Evolutionary conservation across 2,888 invertebrate genomes (phyloP), one percentile per base, ranked within the genome.

Genomic region (Drosophila dives): DNA sequence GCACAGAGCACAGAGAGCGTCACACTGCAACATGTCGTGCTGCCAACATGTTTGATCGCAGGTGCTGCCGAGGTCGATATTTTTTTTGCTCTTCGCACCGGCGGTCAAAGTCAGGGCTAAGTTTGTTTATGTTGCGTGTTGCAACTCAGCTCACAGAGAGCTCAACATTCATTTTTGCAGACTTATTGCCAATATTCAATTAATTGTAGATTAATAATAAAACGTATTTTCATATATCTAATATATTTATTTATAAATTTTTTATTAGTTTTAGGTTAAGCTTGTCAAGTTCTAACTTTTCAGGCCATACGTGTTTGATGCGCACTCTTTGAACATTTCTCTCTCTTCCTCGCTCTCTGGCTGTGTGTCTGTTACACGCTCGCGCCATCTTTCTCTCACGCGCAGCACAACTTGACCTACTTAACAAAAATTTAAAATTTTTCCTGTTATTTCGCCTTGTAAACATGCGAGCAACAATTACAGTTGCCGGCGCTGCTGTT

Each of bases 401-500:
- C 40, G 56, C 71, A 73, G 71, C 72, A 89, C 92, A 92, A 92
- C 92, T 91, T 92, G 92, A 92, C 92, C 92, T 88, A 91, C 85
- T 91, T 89, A 92, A 89, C 87, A 91, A 87, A 87, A 90, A 80
- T 85, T 85, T 89, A 71, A 85, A 75, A 78, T 81, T 91, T 92
- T 91, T 92, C 91, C 93, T 91, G 92, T 92, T 92, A 92, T 92
- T 91, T 90, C 76, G 88, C 89, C 81, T 90, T 80, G 84, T 89
- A 87, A 89, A 89, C 84, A 84, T 81, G 75, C 75, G 81, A 81
- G 84, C 86, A 86, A 73, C 81, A 85, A 92, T 91, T 91, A 87
- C 87, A 88, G 91, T 90, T 89, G 82, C 76, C 83, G 83, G 83
- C 72, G 73, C 76, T 82, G 83, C 80, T 75, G 75, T 63, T 58